phyloP scores from a whole-genome alignment of 2,888 invertebrate genomes.

The Lithophane ornitopus region DNA sequence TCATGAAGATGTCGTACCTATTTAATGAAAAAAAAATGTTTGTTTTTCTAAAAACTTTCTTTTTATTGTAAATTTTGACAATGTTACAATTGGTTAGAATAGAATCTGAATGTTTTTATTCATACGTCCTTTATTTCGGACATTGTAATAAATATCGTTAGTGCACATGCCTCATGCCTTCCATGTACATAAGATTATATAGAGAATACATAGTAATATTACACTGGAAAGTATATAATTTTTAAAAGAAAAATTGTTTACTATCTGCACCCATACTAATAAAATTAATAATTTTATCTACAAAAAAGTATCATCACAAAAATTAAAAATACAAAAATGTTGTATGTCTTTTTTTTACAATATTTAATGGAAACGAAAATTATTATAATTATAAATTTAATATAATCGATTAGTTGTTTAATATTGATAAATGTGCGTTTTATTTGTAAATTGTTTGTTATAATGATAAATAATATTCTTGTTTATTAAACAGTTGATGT shows the following conservation, averaged over 20 bases:
- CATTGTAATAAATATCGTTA: constrained; percentile 71
- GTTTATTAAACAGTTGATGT: constrained; percentile 47
- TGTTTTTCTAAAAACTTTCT: constrained; percentile 34
- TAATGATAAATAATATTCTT: constrained; percentile 46
- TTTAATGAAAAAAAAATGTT: constrained; percentile 10
- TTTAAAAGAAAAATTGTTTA: constrained; percentile 54
- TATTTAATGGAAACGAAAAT: constrained; percentile 50
- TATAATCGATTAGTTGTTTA: constrained; percentile 64
- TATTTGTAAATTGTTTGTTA: constrained; percentile 49
- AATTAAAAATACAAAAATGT: constrained; percentile 31
- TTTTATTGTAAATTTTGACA: constrained; percentile 59
- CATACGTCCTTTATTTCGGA: constrained; percentile 69
- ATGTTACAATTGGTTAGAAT: constrained; percentile 67
- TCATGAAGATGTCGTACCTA: constrained; percentile 51
- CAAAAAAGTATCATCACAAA: constrained; percentile 42
- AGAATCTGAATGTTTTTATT: constrained; percentile 68
- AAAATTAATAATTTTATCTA: constrained; percentile 64
- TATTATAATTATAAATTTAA: constrained; percentile 56
- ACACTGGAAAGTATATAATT: constrained; percentile 62
- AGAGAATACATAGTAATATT: constrained; percentile 64
- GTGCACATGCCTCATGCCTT: constrained; percentile 85
- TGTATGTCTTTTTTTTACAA: constrained; percentile 24
- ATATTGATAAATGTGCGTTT: constrained; percentile 57
- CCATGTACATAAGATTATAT: constrained; percentile 85
- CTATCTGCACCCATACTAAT: constrained; percentile 59